phyloP scores from a whole-genome alignment of 2,888 invertebrate species.

The Nipponacmea schrenckii region DNA sequence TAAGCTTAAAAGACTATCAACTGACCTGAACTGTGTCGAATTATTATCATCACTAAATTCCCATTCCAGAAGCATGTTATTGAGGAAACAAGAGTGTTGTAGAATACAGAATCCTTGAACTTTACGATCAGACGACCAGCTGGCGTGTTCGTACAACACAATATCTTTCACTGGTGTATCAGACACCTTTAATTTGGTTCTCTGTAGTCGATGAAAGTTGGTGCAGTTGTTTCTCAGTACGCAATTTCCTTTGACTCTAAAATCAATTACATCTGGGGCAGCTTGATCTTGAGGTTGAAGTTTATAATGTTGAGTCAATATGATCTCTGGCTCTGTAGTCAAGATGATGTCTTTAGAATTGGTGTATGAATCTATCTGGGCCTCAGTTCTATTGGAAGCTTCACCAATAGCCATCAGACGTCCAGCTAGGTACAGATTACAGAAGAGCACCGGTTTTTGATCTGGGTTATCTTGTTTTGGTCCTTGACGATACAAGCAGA shows the following conservation, averaged over 20 bases:
- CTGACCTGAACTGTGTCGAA: slow-evolving; percentile 42
- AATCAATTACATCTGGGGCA: slow-evolving; percentile 39
- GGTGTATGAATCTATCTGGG: slow-evolving; percentile 39
- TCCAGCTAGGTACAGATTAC: slow-evolving; percentile 49
- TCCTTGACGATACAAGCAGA: slow-evolving; percentile 36
- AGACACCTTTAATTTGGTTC: slow-evolving; percentile 25
- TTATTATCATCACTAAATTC: slow-evolving; percentile 36
- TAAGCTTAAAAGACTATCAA: no score
- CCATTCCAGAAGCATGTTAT: slow-evolving; percentile 53
- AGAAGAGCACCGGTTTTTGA: slow-evolving; percentile 18
- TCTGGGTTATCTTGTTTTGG: slow-evolving; percentile 12
- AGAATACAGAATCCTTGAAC: slow-evolving; percentile 52
- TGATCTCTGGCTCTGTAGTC: slow-evolving; percentile 31
- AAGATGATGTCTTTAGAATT: slow-evolving; percentile 38
- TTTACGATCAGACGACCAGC: slow-evolving; percentile 49
- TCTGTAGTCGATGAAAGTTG: slow-evolving; percentile 41
- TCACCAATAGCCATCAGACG: slow-evolving; percentile 42
- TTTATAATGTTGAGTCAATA: slow-evolving; percentile 38
- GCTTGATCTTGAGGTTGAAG: slow-evolving; percentile 39
- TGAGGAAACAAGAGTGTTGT: slow-evolving; percentile 46
- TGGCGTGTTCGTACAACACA: slow-evolving; percentile 48
- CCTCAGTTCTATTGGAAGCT: slow-evolving; percentile 32
- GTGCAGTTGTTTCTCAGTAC: slow-evolving; percentile 36
- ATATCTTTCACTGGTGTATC: slow-evolving; percentile 26
- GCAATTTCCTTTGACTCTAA: slow-evolving; percentile 40